These are phyloP conservation scores for Tragopan temminckii DNA, from an alignment of 2,797 vertebrate genomes.

Conservation along the genomic window DNA sequence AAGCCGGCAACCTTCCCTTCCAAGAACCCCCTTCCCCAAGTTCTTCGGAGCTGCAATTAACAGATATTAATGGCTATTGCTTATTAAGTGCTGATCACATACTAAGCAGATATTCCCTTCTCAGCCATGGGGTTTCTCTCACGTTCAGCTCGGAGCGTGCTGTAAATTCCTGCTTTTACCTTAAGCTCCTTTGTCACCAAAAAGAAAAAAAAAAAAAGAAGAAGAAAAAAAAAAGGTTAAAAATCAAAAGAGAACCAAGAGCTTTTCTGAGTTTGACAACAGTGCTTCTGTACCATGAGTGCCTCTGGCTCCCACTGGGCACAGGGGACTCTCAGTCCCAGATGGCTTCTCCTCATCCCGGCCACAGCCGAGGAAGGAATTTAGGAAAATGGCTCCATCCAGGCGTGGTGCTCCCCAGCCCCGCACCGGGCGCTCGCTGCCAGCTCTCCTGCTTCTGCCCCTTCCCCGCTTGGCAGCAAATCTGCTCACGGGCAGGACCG, in stretches of 20 bases:
- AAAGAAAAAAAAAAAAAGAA: not conserved
- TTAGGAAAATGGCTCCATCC: not conserved
- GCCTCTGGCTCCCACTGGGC: not conserved
- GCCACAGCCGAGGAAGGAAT: not conserved
- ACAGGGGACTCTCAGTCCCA: not conserved
- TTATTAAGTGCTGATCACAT: not conserved
- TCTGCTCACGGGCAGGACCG: not conserved
- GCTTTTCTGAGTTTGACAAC: not conserved
- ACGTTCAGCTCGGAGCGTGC: not conserved
- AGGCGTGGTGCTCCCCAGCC: not conserved
- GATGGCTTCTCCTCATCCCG: not conserved
- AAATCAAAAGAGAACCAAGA: no score
- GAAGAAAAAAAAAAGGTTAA: not conserved
- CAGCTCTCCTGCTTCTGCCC: not conserved
- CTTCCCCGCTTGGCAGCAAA: not conserved
- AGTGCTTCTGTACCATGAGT: not conserved
- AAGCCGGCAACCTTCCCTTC: not conserved
- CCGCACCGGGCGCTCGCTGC: not conserved
- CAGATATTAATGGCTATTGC: conserved; percentile 5
- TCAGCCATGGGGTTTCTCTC: not conserved
- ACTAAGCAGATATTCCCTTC: not conserved
- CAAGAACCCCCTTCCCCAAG: not conserved
- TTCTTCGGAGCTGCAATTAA: conserved; percentile 11
- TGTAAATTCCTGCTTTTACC: not conserved
- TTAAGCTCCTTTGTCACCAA: not conserved